These are phyloP conservation scores for Yponomeuta malinellus DNA, from an alignment of 2,888 invertebrate genomes.

Conservation along the genomic window DNA sequence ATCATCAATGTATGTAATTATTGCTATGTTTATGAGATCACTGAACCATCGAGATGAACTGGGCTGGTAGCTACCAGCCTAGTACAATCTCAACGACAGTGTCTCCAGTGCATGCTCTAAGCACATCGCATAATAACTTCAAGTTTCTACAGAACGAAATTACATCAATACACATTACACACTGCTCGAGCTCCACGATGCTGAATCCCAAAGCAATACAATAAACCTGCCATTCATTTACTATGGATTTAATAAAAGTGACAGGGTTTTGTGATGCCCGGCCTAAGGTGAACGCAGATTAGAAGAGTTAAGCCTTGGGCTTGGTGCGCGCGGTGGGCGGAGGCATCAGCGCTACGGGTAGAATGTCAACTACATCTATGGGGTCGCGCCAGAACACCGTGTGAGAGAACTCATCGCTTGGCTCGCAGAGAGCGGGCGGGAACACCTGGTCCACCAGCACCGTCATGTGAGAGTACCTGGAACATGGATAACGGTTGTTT, in stretches of 20 bases:
- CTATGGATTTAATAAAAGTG: too few relatives aligned
- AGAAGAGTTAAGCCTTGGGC: background rate
- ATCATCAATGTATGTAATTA: background rate
- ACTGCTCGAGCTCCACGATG: background rate
- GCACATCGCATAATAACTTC: background rate
- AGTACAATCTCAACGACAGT: too few relatives aligned
- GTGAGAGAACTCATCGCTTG: slow-evolving; percentile 83
- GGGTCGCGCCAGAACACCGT: slow-evolving; percentile 97
- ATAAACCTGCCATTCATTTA: background rate
- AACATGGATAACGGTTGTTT: slow-evolving; percentile 32
- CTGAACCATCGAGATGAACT: background rate
- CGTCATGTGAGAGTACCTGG: slow-evolving; percentile 95
- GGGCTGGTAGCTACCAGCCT: too few relatives aligned
- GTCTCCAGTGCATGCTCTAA: background rate
- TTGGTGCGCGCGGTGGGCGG: slow-evolving; percentile 14
- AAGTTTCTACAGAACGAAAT: background rate
- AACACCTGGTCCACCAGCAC: slow-evolving; percentile 97
- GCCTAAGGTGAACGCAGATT: too few relatives aligned
- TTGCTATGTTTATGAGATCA: background rate
- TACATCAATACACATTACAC: background rate
- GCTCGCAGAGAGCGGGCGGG: slow-evolving; percentile 83
- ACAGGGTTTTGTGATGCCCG: too few relatives aligned
- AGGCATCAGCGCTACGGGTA: slow-evolving; percentile 28
- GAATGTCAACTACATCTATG: slow-evolving; percentile 65
- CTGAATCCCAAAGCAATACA: background rate